Evolutionary conservation across 1,140 invertebrate genomes (phyloP).

Genomic region (Diorhabda sublineata): DNA sequence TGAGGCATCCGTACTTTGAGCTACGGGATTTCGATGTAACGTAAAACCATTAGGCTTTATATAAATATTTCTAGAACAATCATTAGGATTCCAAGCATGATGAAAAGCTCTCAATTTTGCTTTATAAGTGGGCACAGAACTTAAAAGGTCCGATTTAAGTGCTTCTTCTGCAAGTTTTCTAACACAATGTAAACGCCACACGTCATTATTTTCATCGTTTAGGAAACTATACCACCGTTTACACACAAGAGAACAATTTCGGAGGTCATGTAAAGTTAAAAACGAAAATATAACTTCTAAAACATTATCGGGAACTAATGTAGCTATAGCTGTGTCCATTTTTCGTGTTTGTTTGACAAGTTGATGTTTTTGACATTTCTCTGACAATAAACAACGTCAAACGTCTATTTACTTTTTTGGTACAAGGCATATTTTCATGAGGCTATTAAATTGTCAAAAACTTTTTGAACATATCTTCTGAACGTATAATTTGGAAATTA

Average conservation of each 20-base stretch:
- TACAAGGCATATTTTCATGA: no score
- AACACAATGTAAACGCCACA: conserved; percentile 90
- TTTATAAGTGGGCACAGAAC: conserved; percentile 87
- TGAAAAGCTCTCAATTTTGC: conserved; percentile 90
- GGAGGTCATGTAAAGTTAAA: conserved; percentile 79
- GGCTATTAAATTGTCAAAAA: no score
- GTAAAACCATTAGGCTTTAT: conserved; percentile 97
- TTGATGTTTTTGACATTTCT: neutral
- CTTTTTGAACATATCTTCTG: no score
- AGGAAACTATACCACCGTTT: conserved; percentile 89
- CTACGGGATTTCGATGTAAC: conserved; percentile 93
- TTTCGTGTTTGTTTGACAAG: conserved; percentile 24
- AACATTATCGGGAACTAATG: conserved; percentile 66
- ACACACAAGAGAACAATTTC: conserved; percentile 88
- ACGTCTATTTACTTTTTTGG: neutral
- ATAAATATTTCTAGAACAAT: conserved; percentile 95
- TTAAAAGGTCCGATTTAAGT: conserved; percentile 86
- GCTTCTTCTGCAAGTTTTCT: conserved; percentile 86
- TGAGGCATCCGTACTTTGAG: conserved; percentile 96
- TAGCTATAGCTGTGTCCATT: conserved; percentile 38
- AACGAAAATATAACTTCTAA: conserved; percentile 94
- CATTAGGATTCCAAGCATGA: conserved; percentile 96
- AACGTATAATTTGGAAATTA: no score
- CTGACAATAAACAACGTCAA: neutral
- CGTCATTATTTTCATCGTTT: conserved; percentile 91